A percentile compares a stretch with the other conserved stretches of the same genome.
phyloP scores from a whole-genome alignment of 2,888 invertebrate genomes.

The Amphipoea oculea region DNA sequence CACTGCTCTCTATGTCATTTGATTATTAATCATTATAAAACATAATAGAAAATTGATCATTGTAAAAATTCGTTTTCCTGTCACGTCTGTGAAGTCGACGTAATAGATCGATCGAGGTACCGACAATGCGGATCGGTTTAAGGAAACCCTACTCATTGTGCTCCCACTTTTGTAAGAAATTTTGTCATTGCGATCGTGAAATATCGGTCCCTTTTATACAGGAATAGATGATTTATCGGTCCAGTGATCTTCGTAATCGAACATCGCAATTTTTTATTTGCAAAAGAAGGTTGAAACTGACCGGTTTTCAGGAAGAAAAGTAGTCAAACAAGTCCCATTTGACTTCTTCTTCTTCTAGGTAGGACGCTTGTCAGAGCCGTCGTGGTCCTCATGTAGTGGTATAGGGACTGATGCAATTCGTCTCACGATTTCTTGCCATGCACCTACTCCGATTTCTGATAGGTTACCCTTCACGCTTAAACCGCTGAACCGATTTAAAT shows the following conservation, averaged over 20 bases:
- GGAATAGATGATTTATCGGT: constrained; percentile 53
- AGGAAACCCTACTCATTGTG: constrained; percentile 56
- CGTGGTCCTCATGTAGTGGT: background rate
- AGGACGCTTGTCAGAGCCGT: background rate
- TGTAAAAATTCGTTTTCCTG: constrained; percentile 50
- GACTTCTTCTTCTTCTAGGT: background rate
- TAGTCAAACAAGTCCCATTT: background rate
- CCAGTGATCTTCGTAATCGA: constrained; percentile 53
- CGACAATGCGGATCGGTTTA: constrained; percentile 47
- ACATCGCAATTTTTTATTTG: constrained; percentile 40
- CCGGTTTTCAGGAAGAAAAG: background rate
- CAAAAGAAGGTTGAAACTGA: constrained; percentile 1
- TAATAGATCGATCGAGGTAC: constrained; percentile 53
- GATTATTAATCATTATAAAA: constrained; percentile 19
- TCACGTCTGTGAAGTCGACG: constrained; percentile 49
- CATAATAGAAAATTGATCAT: constrained; percentile 44
- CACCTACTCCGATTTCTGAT: no score
- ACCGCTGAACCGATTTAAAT: no score
- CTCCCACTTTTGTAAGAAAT: constrained; percentile 46
- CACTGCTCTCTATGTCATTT: no score
- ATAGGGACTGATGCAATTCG: no score
- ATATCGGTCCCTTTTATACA: constrained; percentile 50
- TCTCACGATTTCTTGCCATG: no score
- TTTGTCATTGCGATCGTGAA: constrained; percentile 56
- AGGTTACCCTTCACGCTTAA: no score